Evolutionary conservation across 2,888 invertebrate genomes (phyloP), one percentile per base, ranked within the genome.

Genomic region (Oxyteleia sp.): DNA sequence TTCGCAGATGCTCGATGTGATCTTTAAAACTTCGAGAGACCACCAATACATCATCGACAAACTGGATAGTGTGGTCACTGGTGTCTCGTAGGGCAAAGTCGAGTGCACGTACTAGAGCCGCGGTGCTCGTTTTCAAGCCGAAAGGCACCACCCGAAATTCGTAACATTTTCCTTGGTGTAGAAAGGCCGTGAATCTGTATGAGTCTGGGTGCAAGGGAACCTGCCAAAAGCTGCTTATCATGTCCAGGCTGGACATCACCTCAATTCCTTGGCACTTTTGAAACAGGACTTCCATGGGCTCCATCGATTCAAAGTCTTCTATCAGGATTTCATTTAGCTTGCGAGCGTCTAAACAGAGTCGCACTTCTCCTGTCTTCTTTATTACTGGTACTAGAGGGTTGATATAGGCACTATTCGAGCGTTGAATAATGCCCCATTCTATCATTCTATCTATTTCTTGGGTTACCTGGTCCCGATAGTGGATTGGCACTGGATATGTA

Each of bases 201-300:
- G 64, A 49, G 1, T 23, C 23, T 23, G 18, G 18, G 5, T 49
- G 49, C 1, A 49, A 16, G 0, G 49, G n/a, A 3, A 49, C 26
- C 7, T 49, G 49, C 49, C 49, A 49, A 20, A 49, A 49, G 11
- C 49, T 49, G 7, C 49, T 49, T 2, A 26, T 23, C 49, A 20
- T 23, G 13, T 49, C 49, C 3, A 49, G 11, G 13, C 49, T 49
- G 0, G 49, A 49, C 49, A 49, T 23, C 1, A 10, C 1, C 13
- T 23, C 23, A 2, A 49, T 23, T 1, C 26, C 23, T 1, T 1
- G 2, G 7, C 49, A 49, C 13, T 49, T 49, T 13, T 49, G 49
- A 53, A 81, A 7, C 11, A 68, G 16, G 0, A 47, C 63, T 15
- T 81, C 68, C 29, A 75, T 68, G 0, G 57, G 66, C 16, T 68